Evolutionary conservation across 2,888 invertebrate genomes (phyloP).

Genomic region (Chaitophorus viminalis): DNA sequence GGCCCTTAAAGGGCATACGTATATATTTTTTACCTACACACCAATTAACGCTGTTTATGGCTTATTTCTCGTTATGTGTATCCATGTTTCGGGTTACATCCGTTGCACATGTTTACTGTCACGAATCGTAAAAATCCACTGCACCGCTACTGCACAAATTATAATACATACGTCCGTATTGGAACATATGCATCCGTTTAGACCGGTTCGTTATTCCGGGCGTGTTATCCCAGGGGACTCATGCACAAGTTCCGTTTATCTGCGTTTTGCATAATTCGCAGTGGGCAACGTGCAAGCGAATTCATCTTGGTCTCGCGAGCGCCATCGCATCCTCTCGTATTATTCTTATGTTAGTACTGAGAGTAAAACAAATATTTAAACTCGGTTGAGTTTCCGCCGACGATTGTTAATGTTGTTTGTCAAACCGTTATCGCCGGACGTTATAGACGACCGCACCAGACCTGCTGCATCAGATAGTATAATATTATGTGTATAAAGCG

Average conservation of each 20-base stretch:
- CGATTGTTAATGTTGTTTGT: neutral
- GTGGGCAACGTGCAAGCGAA: neutral
- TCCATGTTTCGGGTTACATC: too few relatives aligned
- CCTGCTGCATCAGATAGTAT: too few relatives aligned
- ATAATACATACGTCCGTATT: too few relatives aligned
- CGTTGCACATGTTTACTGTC: too few relatives aligned
- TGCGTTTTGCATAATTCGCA: conserved; percentile 43
- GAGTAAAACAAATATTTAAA: neutral
- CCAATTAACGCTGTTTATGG: neutral
- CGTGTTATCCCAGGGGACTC: neutral
- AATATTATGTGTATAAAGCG: too few relatives aligned
- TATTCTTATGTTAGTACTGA: neutral
- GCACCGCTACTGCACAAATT: too few relatives aligned
- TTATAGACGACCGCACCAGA: neutral
- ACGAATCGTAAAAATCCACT: too few relatives aligned
- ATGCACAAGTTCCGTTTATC: neutral
- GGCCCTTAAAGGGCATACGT: too few relatives aligned
- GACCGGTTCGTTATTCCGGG: conserved; percentile 2
- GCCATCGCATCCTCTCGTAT: neutral
- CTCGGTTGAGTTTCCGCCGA: too few relatives aligned
- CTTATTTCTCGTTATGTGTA: too few relatives aligned
- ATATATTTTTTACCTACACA: too few relatives aligned
- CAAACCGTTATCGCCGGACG: neutral
- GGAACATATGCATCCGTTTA: neutral
- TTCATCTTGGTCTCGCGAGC: neutral